Evolutionary conservation across 1,140 invertebrate species (phyloP).

Genomic region (Elysia chlorotica): DNA sequence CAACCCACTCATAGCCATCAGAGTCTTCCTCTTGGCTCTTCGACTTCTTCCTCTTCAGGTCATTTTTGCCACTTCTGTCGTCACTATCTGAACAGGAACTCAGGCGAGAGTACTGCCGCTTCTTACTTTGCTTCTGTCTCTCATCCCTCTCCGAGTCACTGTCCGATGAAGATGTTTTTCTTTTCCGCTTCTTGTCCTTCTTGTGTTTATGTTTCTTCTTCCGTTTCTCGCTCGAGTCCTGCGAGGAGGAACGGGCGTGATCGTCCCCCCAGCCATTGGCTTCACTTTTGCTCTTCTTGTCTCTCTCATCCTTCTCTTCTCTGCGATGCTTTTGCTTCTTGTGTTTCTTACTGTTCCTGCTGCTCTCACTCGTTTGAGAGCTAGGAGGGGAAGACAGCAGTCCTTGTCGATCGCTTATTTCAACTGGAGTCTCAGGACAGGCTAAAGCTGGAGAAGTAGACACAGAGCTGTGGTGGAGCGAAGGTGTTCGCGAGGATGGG

Average conservation of each 20-base stretch:
- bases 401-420: neutral
- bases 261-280: too few species aligned
- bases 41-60: neutral
- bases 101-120: neutral
- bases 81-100: neutral
- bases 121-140: neutral
- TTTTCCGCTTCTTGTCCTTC: neutral
- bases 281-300: neutral
- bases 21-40: neutral
- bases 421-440: slow-evolving; percentile 3
- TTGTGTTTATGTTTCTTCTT: slow-evolving; percentile 22
- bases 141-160: neutral
- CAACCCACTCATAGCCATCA: slow-evolving; percentile 21
- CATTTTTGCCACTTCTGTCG: too few species aligned
- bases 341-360: neutral
- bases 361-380: neutral
- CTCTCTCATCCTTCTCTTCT: neutral
- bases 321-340: slow-evolving; percentile 11
- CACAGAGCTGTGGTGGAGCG: too few species aligned
- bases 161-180: neutral
- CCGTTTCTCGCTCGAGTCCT: slow-evolving; percentile 2
- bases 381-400: neutral
- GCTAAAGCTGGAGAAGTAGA: too few species aligned
- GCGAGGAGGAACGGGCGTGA: slow-evolving; percentile 3
- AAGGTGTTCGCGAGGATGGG: too few species aligned